These are phyloP conservation scores for Ceuthmochares aereus DNA, from an alignment of 2,113 vertebrate genomes.

Conservation along the genomic window DNA sequence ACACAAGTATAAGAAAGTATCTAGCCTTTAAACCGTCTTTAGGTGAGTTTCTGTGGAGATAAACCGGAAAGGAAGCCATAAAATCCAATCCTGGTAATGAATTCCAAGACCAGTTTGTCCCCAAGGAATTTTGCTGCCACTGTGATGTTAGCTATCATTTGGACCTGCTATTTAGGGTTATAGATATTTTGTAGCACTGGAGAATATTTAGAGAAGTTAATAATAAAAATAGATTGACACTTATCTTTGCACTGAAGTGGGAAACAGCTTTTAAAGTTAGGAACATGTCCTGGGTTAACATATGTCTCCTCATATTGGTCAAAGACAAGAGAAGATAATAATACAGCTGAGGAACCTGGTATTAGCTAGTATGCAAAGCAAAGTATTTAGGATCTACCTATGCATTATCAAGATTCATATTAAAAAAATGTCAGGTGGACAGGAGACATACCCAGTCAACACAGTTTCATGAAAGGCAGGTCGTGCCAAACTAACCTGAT, in stretches of 20 bases:
- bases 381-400: neutral
- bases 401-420: neutral
- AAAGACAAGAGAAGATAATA: neutral
- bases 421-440: neutral
- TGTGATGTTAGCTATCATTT: neutral
- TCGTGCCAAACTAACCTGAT: too few relatives aligned
- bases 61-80: neutral
- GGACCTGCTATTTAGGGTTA: neutral
- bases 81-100: neutral
- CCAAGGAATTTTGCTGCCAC: neutral
- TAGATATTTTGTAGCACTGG: neutral
- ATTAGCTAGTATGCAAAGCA: neutral
- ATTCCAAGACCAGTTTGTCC: neutral
- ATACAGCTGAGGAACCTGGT: accelerated
- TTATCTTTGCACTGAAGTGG: neutral
- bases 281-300: neutral
- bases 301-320: neutral
- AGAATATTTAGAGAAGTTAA: neutral
- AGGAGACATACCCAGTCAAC: neutral
- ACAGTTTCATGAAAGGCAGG: too few relatives aligned
- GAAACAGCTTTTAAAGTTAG: neutral
- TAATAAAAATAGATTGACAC: neutral
- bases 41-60: neutral
- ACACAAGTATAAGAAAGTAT: neutral
- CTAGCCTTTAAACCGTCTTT: slow-evolving; percentile 17